These are phyloP conservation scores for Megaleporinus macrocephalus DNA, from an alignment of 2,113 vertebrate genomes.

Conservation along the genomic window DNA sequence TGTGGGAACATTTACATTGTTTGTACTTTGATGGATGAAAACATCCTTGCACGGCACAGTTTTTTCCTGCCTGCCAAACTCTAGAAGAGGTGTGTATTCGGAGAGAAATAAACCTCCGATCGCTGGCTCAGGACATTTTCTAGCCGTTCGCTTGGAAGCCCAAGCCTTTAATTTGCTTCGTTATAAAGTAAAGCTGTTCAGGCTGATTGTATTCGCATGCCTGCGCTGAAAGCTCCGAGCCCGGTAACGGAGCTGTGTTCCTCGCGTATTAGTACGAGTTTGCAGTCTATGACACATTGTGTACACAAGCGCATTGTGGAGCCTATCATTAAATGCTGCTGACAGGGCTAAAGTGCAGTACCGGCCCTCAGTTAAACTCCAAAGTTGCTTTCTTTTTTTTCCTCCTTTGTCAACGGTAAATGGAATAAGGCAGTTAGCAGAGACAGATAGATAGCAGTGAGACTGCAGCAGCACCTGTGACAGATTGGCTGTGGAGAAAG, in stretches of 20 bases:
- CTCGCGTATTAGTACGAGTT: neutral
- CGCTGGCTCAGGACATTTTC: slow-evolving; percentile 5
- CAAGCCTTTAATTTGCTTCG: slow-evolving; percentile 70
- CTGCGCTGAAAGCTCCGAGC: slow-evolving; percentile 61
- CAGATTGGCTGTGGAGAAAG: slow-evolving; percentile 64
- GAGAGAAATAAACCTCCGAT: neutral
- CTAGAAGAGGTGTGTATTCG: neutral
- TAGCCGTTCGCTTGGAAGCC: slow-evolving; percentile 71
- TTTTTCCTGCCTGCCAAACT: too few relatives aligned
- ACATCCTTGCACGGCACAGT: too few relatives aligned
- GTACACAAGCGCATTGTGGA: neutral
- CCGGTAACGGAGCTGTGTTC: neutral
- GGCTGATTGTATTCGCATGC: slow-evolving; percentile 70
- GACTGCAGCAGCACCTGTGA: slow-evolving; percentile 56
- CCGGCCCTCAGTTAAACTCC: neutral
- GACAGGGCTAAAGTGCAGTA: neutral
- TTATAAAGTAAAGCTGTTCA: slow-evolving; percentile 67
- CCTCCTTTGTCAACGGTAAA: neutral
- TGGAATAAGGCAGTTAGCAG: slow-evolving; percentile 9
- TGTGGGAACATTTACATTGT: too few relatives aligned
- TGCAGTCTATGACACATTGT: neutral
- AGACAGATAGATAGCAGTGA: slow-evolving; percentile 54
- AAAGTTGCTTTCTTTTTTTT: neutral
- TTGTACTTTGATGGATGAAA: too few relatives aligned
- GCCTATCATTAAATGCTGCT: neutral